Percentiles rank a stretch among this genome's conserved stretches.
phyloP scores from a whole-genome alignment of 1,140 invertebrate genomes.

The Cyrtorhinus lividipennis region DNA sequence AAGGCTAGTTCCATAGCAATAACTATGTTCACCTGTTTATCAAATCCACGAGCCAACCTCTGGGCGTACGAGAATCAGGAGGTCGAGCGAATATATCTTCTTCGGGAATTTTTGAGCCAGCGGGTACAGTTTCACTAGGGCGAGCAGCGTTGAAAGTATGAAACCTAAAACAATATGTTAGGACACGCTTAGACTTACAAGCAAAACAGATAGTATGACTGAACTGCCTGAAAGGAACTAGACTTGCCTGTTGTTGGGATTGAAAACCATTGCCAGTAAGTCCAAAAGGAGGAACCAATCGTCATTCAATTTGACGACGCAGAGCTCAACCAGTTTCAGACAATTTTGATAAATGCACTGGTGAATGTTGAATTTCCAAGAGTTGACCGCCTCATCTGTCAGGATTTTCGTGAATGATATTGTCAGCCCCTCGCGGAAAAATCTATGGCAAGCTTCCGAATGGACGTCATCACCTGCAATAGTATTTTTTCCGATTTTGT shows the following conservation, averaged over 20 bases:
- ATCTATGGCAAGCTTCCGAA: slow-evolving; percentile 82
- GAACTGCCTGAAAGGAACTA: slow-evolving; percentile 1
- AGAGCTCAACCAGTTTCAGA: slow-evolving; percentile 78
- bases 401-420: slow-evolving; percentile 94
- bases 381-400: slow-evolving; percentile 95
- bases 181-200: slow-evolving; percentile 19
- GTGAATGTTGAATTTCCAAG: slow-evolving; percentile 95
- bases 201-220: slow-evolving; percentile 8
- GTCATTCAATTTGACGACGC: slow-evolving; percentile 75
- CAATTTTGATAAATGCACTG: slow-evolving; percentile 89
- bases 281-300: slow-evolving; percentile 90
- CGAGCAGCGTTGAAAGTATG: slow-evolving; percentile 80
- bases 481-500: too few species aligned
- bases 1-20: too few species aligned
- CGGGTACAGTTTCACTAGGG: slow-evolving; percentile 60
- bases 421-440: slow-evolving; percentile 87
- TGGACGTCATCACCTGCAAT: slow-evolving; percentile 68
- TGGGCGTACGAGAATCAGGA: slow-evolving; percentile 54
- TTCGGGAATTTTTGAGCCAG: slow-evolving; percentile 43
- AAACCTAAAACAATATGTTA: slow-evolving; percentile 56
- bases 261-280: slow-evolving; percentile 81
- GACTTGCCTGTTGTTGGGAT: slow-evolving; percentile 73
- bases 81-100: slow-evolving; percentile 69
- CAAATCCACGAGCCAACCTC: slow-evolving; percentile 91
- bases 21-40: slow-evolving; percentile 86